phyloP scores from a whole-genome alignment of 2,888 invertebrate genomes.

The Acheta domesticus region DNA sequence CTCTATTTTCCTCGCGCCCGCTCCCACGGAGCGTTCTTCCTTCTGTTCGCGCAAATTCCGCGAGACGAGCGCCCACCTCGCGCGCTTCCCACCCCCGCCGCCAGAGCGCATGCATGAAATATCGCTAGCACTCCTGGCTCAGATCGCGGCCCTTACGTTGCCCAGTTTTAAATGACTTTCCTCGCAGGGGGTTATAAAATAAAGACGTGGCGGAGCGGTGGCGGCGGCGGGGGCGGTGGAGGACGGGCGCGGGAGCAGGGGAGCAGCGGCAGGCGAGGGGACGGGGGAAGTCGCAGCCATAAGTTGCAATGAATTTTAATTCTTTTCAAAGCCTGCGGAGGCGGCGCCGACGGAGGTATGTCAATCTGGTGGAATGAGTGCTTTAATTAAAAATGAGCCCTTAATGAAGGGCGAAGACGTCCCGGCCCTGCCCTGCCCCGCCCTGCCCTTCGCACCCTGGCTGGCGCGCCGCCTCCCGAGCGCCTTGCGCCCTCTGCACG shows the following conservation, averaged over 20 bases:
- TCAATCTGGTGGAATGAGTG: background rate
- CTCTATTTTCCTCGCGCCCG: too few relatives aligned
- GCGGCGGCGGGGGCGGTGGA: background rate
- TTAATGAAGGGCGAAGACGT: background rate
- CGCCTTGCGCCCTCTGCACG: background rate
- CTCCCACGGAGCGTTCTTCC: background rate
- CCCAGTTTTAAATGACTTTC: slow-evolving; percentile 18
- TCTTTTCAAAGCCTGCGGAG: slow-evolving; percentile 18
- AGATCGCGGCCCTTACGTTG: background rate
- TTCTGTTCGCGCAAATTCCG: background rate
- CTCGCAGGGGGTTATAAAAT: slow-evolving; percentile 10
- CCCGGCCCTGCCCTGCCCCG: background rate
- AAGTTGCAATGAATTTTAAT: slow-evolving; percentile 18
- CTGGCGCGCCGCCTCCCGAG: background rate
- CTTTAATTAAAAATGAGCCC: slow-evolving; percentile 18
- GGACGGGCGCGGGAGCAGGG: background rate
- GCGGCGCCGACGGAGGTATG: background rate
- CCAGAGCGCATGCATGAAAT: slow-evolving; percentile 9
- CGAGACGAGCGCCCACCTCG: background rate
- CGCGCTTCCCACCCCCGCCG: background rate
- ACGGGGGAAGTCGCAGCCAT: background rate
- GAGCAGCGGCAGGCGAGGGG: too few relatives aligned
- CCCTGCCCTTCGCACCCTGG: background rate
- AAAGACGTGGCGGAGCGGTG: background rate
- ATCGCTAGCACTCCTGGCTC: background rate